phyloP scores from a whole-genome alignment of 2,888 invertebrate species.

The Trichogramma dendrolimi region DNA sequence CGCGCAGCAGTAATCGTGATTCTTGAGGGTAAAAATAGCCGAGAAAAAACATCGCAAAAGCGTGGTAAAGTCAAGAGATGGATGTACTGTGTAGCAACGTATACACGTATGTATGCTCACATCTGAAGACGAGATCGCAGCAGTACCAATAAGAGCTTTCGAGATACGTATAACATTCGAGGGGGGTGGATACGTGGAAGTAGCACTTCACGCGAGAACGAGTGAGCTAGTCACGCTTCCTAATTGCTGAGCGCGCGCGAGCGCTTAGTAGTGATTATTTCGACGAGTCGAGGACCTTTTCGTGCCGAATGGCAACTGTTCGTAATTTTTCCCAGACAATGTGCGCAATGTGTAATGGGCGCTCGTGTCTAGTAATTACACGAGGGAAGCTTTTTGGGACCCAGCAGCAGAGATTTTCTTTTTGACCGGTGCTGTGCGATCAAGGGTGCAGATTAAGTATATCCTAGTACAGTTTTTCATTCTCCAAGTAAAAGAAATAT shows the following conservation, averaged over 20 bases:
- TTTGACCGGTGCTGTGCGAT: neutral
- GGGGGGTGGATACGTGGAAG: too few species aligned
- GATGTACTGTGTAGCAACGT: neutral
- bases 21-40: neutral
- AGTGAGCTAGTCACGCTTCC: conserved; percentile 42
- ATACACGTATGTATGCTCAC: neutral
- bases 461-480: too few species aligned
- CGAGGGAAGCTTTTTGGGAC: conserved; percentile 2
- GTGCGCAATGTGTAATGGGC: too few species aligned
- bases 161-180: too few species aligned
- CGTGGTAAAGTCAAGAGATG: neutral
- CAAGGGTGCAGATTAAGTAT: too few species aligned
- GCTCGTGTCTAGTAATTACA: too few species aligned
- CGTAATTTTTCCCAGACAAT: too few species aligned
- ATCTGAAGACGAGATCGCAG: conserved; percentile 17
- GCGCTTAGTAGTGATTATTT: conserved; percentile 12
- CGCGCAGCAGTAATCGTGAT: neutral
- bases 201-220: conserved; percentile 18
- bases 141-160: neutral
- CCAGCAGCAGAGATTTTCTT: neutral
- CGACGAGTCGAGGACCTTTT: neutral
- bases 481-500: too few species aligned
- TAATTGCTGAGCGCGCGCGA: conserved; percentile 40
- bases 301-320: neutral
- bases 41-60: conserved; percentile 1